Base-by-base conservation (phyloP, 2,888 invertebrate genomes). In the Clistopyga incitator region DNA sequence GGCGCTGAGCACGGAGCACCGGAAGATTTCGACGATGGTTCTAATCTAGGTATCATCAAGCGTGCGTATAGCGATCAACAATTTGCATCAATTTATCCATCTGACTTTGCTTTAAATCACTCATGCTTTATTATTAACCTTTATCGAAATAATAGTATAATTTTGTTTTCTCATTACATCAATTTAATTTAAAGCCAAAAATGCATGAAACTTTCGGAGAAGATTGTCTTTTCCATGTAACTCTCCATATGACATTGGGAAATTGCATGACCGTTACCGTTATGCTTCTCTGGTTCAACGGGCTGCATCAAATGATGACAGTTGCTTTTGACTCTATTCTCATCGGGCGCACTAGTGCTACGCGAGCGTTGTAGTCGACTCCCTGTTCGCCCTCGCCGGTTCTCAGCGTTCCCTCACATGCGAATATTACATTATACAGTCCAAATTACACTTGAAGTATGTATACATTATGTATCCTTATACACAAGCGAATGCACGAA, bases 11-110 rank as follows among this genome's bases (percentile, higher is more conserved):
- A 88, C 68, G 90, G 89, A 86, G 88, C 88, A 77, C 85, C 88
- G 84, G 91, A 90, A 81, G 88, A 85, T 87, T 87, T 87, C 76
- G 91, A 91, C 81, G 90, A 89, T 84, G 89, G 91, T 82, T 89
- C 88, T 78, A 90, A 88, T 86, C 88, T 87, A 71, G 88, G 88
- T 72, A 87, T 88, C 81, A 88, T 89, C 86, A 90, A 90, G 86
- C 90, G 91, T 91, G 85, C 87, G 87, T 89, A 78, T 67, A 70
- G 13, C 54, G 54, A 23, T 54, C 54, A 23, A 4, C 10, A 54
- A 23, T 4, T 54, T 54, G 54, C 2, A 11, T 54, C 11, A 23
- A 54, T 23, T 10, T 54, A 23, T 23, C 1, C 54, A 18, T 50
- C 18, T 15, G 3, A 25, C 56, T 38, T 38, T 10, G 38, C 10